Conservation (phyloP, 2,113 vertebrate genomes). For the Trichechus manatus region DNA sequence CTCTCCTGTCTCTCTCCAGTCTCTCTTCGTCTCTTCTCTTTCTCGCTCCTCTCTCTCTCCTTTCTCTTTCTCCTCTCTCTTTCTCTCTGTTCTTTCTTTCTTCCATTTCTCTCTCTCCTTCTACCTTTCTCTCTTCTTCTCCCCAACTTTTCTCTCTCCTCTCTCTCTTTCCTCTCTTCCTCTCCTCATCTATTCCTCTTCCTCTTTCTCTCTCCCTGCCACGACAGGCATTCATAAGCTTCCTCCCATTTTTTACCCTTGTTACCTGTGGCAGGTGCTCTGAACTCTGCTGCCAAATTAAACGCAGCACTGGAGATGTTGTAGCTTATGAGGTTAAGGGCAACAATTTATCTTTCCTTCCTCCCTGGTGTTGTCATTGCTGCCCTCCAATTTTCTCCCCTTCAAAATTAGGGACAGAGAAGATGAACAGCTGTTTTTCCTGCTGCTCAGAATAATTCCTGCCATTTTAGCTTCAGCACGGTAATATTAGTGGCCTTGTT, state of each 20-base stretch:
- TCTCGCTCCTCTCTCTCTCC: too few relatives aligned
- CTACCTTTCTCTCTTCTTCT: conserved; percentile 1
- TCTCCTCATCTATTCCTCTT: background rate
- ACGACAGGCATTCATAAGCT: background rate
- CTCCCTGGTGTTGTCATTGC: conserved; percentile 58
- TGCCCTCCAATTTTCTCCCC: conserved; percentile 78
- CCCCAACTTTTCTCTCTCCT: too few relatives aligned
- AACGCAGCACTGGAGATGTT: conserved; percentile 70
- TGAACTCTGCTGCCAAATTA: conserved; percentile 45
- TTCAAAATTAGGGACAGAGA: conserved; percentile 79
- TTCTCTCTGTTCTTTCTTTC: background rate
- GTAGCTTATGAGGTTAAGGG: conserved; percentile 63
- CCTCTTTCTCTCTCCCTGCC: conserved; percentile 3
- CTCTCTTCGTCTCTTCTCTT: too few relatives aligned
- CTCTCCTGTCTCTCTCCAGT: rapidly evolving
- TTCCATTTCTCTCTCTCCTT: background rate
- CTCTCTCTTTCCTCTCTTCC: too few relatives aligned
- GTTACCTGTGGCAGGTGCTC: conserved; percentile 46
- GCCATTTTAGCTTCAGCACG: conserved; percentile 53
- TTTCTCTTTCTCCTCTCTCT: too few relatives aligned
- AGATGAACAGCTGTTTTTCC: conserved; percentile 83
- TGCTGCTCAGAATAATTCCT: conserved; percentile 85
- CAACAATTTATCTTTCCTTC: conserved; percentile 72
- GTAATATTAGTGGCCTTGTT: conserved; percentile 47
- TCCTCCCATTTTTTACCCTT: background rate